Evolutionary conservation across 2,797 vertebrate species (phyloP).

Genomic region (Odontamblyopus rebecca): DNA sequence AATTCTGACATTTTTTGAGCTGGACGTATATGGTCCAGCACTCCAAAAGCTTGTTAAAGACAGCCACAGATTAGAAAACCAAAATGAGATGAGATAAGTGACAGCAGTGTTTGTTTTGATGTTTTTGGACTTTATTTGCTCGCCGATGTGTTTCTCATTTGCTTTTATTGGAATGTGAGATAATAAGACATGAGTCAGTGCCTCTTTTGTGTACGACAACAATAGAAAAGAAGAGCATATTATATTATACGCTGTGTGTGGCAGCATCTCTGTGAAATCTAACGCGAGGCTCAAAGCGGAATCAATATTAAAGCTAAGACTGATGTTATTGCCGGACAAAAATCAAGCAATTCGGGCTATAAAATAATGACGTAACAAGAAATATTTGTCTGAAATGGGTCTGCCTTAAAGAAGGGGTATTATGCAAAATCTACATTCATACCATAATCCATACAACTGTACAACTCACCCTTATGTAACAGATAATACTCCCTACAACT

Average conservation of each 20-base stretch:
- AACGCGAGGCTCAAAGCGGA: background rate
- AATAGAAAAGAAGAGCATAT: background rate
- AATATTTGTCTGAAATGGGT: too few species aligned
- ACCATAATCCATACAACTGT: too few species aligned
- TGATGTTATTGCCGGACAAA: background rate
- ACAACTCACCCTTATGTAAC: too few species aligned
- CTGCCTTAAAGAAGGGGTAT: too few species aligned
- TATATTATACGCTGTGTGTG: too few species aligned
- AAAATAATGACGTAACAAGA: too few species aligned
- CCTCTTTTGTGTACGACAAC: background rate
- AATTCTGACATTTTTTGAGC: background rate
- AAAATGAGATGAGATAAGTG: background rate
- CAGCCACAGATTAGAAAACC: background rate
- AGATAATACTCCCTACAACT: too few species aligned
- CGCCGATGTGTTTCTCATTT: background rate
- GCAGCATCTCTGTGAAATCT: background rate
- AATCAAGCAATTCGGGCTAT: too few species aligned
- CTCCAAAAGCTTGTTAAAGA: background rate
- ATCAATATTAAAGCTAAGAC: background rate
- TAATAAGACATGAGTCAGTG: constrained; percentile 2
- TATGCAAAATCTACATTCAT: too few species aligned
- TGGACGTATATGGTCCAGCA: background rate
- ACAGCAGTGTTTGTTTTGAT: background rate
- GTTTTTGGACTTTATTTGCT: background rate
- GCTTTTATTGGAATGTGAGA: background rate